Conservation (phyloP, 2,797 vertebrate genomes). For the Rachycentron canadum region DNA sequence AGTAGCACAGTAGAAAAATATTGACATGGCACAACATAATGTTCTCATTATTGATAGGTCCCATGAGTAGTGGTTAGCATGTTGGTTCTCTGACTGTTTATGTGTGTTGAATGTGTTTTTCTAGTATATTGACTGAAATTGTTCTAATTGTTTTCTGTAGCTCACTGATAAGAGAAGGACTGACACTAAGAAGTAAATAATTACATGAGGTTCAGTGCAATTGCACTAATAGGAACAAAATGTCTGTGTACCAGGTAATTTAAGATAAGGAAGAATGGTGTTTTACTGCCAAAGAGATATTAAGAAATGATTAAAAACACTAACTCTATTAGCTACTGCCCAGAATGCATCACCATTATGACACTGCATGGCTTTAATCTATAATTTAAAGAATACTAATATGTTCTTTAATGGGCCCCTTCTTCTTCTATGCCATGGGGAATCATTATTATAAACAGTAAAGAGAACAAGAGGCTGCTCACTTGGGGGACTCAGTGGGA, state of each 20-base stretch:
- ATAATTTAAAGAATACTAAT: slow-evolving; percentile 38
- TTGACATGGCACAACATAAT: not conserved
- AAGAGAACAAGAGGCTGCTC: slow-evolving; percentile 57
- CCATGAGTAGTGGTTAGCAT: not conserved
- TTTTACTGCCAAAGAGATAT: slow-evolving; percentile 16
- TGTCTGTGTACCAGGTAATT: slow-evolving; percentile 23
- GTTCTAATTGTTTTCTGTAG: slow-evolving; percentile 39
- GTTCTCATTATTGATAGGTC: slow-evolving; percentile 15
- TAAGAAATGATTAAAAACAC: slow-evolving; percentile 2
- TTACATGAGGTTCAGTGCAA: slow-evolving; percentile 63
- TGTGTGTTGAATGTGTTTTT: slow-evolving; percentile 12
- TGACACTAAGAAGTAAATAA: slow-evolving; percentile 52
- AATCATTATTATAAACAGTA: slow-evolving; percentile 46
- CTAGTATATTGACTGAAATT: slow-evolving; percentile 25
- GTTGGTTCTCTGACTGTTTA: not conserved
- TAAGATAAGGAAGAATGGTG: slow-evolving; percentile 3
- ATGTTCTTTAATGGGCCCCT: slow-evolving; percentile 17
- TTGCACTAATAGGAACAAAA: slow-evolving; percentile 21
- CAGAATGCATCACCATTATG: not conserved
- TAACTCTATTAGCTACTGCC: not conserved
- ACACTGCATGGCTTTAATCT: not conserved
- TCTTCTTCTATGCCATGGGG: slow-evolving; percentile 22
- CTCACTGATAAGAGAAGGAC: slow-evolving; percentile 55
- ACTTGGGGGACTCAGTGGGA: slow-evolving; percentile 36
- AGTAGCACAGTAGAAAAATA: slow-evolving; percentile 14